phyloP scores from a whole-genome alignment of 2,888 invertebrate genomes.

The Ophion ventricosus region DNA sequence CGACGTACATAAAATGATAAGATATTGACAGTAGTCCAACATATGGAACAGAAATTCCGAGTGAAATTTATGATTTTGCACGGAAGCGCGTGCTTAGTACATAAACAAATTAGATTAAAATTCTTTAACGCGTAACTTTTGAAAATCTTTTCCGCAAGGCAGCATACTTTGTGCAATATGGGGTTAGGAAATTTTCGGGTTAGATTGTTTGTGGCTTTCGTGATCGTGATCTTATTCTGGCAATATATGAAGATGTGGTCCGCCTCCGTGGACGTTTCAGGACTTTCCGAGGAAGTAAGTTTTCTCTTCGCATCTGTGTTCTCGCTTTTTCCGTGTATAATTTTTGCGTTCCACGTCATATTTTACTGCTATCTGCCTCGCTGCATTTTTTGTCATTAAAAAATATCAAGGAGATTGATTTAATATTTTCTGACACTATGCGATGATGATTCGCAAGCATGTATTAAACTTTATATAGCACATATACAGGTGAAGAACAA shows the following conservation, averaged over 20 bases:
- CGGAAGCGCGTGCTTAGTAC: neutral
- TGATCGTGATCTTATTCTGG: conserved; percentile 65
- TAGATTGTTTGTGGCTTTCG: conserved; percentile 68
- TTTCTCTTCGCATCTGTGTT: conserved; percentile 21
- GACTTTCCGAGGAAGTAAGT: conserved; percentile 54
- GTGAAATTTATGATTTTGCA: neutral
- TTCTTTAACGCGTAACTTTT: neutral
- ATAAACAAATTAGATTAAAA: conserved; percentile 11
- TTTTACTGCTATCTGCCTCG: neutral
- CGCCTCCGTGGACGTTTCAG: conserved; percentile 26
- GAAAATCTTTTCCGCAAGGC: neutral
- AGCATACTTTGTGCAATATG: conserved; percentile 64
- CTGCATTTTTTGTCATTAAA: neutral
- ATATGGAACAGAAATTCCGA: neutral
- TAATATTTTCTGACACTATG: neutral
- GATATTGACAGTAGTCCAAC: conserved; percentile 18
- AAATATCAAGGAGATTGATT: no score
- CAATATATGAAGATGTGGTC: conserved; percentile 64
- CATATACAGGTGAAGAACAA: conserved; percentile 69
- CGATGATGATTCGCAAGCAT: conserved; percentile 52
- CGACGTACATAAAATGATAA: conserved; percentile 22
- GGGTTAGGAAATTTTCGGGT: conserved; percentile 74
- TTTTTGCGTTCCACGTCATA: no score
- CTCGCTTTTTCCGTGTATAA: neutral
- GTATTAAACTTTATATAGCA: conserved; percentile 73